These are phyloP conservation scores for Stenurella melanura DNA, from an alignment of 2,888 invertebrate genomes.

Conservation along the genomic window DNA sequence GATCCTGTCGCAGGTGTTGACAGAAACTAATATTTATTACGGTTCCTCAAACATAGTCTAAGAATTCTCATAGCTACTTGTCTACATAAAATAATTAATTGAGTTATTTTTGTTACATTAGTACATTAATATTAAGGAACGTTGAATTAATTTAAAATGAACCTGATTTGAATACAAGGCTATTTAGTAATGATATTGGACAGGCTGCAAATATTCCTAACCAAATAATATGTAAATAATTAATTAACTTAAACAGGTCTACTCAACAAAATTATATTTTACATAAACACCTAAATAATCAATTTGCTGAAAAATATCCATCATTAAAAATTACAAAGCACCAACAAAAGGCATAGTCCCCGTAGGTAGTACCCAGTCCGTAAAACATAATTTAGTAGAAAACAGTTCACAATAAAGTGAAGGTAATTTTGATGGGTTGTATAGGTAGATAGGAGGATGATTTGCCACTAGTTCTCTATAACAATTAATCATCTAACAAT, in stretches of 20 bases:
- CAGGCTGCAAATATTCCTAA: neutral
- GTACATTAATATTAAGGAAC: neutral
- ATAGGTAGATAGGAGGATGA: conserved; percentile 53
- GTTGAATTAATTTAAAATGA: neutral
- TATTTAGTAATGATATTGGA: neutral
- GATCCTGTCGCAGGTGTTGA: neutral
- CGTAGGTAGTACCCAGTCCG: conserved; percentile 40
- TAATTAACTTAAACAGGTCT: conserved; percentile 17
- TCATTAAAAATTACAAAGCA: conserved; percentile 49
- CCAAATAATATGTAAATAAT: conserved; percentile 16
- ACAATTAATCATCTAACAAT: conserved; percentile 73
- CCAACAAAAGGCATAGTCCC: conserved; percentile 49
- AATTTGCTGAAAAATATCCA: conserved; percentile 48
- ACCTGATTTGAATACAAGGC: neutral
- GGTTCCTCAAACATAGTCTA: neutral
- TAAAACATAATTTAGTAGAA: conserved; percentile 55
- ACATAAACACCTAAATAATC: conserved; percentile 47
- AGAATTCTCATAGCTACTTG: neutral
- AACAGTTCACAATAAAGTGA: conserved; percentile 46
- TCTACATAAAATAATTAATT: neutral
- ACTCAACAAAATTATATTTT: conserved; percentile 35
- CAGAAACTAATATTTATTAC: neutral
- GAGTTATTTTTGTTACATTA: conserved; percentile 7
- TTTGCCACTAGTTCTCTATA: conserved; percentile 64
- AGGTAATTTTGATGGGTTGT: conserved; percentile 49